Evolutionary conservation across 2,113 vertebrate species (phyloP).

Genomic region (human (Homo sapiens)): GRCh38 chr1:58935001-58935500

Average conservation of each 20-base stretch:
- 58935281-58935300: background rate
- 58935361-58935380: background rate
- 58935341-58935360: background rate
- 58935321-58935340: background rate
- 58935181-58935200: background rate
- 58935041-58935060: background rate
- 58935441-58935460: background rate
- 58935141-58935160: background rate
- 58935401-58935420: background rate
- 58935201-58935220: background rate
- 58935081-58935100: background rate
- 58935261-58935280: background rate
- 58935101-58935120: background rate
- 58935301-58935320: background rate
- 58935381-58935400: background rate
- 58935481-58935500: background rate
- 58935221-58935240: background rate
- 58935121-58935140: background rate
- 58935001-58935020: background rate
- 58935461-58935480: background rate
- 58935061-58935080: background rate
- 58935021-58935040: rapidly evolving
- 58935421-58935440: background rate
- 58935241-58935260: background rate
- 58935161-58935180: background rate